These are phyloP conservation scores for Microtus obscurus DNA, from an alignment of 2,797 vertebrate species.

Conservation along the genomic window DNA sequence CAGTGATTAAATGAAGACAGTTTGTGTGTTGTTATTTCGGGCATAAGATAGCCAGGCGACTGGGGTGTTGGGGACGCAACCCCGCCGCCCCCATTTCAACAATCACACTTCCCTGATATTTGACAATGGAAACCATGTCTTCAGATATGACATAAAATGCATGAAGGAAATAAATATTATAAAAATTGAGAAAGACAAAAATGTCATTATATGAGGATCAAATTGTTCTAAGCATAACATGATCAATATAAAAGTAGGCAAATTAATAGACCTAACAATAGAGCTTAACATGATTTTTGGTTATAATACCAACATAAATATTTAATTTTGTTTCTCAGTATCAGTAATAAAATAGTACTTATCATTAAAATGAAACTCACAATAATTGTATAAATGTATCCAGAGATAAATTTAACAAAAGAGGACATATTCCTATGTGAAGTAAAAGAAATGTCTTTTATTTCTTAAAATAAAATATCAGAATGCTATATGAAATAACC, in stretches of 20 bases:
- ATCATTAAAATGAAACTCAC: neutral
- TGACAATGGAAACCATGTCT: neutral
- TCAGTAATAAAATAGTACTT: neutral
- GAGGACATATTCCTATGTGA: neutral
- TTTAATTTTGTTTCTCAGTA: slow-evolving; percentile 26
- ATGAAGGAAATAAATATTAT: slow-evolving; percentile 10
- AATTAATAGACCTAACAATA: slow-evolving; percentile 10
- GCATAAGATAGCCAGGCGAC: too few relatives aligned
- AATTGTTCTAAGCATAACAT: slow-evolving; percentile 12
- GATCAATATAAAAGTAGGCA: neutral
- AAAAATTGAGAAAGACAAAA: slow-evolving; percentile 27
- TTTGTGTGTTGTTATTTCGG: too few relatives aligned
- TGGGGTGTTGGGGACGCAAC: too few relatives aligned
- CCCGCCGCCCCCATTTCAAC: too few relatives aligned
- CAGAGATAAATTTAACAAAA: neutral
- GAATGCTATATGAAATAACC: neutral
- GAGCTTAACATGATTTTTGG: neutral
- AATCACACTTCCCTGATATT: neutral
- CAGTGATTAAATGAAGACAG: too few relatives aligned
- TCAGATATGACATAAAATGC: neutral
- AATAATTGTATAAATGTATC: neutral
- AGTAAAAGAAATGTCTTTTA: neutral
- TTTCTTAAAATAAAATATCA: neutral
- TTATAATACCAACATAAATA: neutral
- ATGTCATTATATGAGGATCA: neutral